phyloP scores from a whole-genome alignment of 1,140 invertebrate species.

The Harpegnathos saltator region DNA sequence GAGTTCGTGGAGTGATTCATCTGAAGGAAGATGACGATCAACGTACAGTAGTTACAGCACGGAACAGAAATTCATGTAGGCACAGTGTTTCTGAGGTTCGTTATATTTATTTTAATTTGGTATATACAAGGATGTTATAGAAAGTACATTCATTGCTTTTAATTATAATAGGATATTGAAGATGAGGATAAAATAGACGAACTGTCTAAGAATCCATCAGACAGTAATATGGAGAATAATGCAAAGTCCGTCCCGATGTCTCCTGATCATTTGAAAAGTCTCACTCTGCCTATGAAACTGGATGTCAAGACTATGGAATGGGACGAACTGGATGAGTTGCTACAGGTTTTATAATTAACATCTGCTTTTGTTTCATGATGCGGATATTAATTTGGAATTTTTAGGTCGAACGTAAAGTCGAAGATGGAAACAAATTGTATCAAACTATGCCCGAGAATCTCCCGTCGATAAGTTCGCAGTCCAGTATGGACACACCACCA shows the following conservation, averaged over 20 bases:
- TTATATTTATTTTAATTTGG: slow-evolving; percentile 26
- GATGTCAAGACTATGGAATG: slow-evolving; percentile 89
- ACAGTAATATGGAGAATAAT: slow-evolving; percentile 77
- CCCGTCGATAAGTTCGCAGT: slow-evolving; percentile 86
- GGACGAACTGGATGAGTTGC: slow-evolving; percentile 90
- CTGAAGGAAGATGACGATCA: slow-evolving; percentile 95
- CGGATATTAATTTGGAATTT: not conserved
- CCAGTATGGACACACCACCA: slow-evolving; percentile 77
- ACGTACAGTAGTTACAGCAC: slow-evolving; percentile 89
- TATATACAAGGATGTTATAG: not conserved
- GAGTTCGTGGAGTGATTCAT: slow-evolving; percentile 93
- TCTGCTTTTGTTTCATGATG: not conserved
- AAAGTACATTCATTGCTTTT: slow-evolving; percentile 26
- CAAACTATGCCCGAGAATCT: slow-evolving; percentile 90
- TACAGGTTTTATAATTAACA: slow-evolving; percentile 85
- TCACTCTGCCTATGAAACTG: slow-evolving; percentile 90
- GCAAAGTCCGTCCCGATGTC: slow-evolving; percentile 82
- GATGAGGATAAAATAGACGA: slow-evolving; percentile 78
- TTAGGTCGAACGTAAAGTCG: slow-evolving; percentile 88
- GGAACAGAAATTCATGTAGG: slow-evolving; percentile 90
- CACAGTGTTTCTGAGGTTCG: slow-evolving; percentile 81
- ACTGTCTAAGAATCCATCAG: slow-evolving; percentile 68
- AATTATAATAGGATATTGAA: slow-evolving; percentile 72
- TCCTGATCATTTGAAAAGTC: slow-evolving; percentile 87
- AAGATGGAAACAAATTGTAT: slow-evolving; percentile 89